Evolutionary conservation across 2,113 vertebrate genomes (phyloP).

Genomic region (Poeciliopsis turrubarensis): DNA sequence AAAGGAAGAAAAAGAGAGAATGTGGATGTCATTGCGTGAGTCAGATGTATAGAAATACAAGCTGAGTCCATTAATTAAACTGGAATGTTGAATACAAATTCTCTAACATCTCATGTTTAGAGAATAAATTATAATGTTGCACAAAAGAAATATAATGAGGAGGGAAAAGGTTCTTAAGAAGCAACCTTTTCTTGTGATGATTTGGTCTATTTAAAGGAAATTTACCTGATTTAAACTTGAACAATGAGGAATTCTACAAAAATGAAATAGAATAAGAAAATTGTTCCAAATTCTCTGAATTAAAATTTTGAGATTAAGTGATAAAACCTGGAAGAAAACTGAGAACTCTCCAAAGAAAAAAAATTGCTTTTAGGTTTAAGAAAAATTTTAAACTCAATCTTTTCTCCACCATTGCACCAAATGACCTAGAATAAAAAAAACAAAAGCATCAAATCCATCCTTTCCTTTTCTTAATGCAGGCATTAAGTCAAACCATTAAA

Average conservation of each 20-base stretch:
- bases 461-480: slow-evolving; percentile 92
- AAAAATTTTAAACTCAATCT: neutral
- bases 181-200: neutral
- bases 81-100: neutral
- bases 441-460: slow-evolving; percentile 18
- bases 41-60: neutral
- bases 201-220: neutral
- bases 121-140: neutral
- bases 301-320: too few relatives aligned
- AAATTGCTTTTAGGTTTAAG: neutral
- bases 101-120: neutral
- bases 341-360: neutral
- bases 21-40: neutral
- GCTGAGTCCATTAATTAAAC: neutral
- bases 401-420: neutral
- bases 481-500: slow-evolving; percentile 87
- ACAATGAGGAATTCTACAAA: neutral
- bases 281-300: too few relatives aligned
- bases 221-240: neutral
- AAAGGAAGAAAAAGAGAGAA: neutral
- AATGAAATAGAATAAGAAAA: too few relatives aligned
- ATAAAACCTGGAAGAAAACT: neutral
- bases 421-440: neutral
- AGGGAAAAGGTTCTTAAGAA: neutral
- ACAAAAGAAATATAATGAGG: neutral